phyloP scores from a whole-genome alignment of 37 sponge, comb jelly and placozoan genomes.

The Axinella damicornis region DNA sequence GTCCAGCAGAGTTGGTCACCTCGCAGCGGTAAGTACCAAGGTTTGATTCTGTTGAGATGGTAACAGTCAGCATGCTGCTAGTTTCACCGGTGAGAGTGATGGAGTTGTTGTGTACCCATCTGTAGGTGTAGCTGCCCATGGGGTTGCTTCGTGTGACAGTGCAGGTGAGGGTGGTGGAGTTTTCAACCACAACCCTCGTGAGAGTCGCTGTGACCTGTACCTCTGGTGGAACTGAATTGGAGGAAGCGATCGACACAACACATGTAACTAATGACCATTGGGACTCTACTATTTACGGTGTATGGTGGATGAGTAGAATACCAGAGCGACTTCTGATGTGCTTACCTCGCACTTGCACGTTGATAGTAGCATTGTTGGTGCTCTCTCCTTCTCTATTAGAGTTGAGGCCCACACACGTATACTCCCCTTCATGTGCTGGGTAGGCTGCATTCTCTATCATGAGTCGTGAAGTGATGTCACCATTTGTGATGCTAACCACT shows the following conservation, averaged over 20 bases:
- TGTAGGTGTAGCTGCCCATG: neutral
- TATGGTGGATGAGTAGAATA: no score
- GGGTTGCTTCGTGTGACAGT: neutral
- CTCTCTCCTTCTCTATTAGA: neutral
- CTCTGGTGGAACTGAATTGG: no score
- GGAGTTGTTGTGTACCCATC: neutral
- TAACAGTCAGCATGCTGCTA: no score
- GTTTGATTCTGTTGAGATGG: no score
- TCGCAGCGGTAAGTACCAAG: no score
- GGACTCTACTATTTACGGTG: no score
- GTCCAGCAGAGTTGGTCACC: no score
- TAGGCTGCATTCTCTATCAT: conserved; percentile 22
- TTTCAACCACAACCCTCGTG: no score
- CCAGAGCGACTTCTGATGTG: no score
- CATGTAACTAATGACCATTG: no score
- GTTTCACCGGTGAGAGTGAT: neutral
- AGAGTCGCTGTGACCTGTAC: no score
- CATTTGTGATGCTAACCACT: neutral
- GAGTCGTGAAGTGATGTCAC: conserved; percentile 15
- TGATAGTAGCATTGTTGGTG: conserved; percentile 45
- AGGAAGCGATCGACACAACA: no score
- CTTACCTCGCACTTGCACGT: conserved; percentile 39
- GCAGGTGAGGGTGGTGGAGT: neutral
- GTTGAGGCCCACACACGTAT: conserved; percentile 28
- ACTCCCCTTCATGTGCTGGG: conserved; percentile 38